A percentile compares a stretch with the other conserved stretches of the same genome.
Evolutionary conservation across 2,888 invertebrate genomes (phyloP).

Genomic region (Dysmachus trigonus): DNA sequence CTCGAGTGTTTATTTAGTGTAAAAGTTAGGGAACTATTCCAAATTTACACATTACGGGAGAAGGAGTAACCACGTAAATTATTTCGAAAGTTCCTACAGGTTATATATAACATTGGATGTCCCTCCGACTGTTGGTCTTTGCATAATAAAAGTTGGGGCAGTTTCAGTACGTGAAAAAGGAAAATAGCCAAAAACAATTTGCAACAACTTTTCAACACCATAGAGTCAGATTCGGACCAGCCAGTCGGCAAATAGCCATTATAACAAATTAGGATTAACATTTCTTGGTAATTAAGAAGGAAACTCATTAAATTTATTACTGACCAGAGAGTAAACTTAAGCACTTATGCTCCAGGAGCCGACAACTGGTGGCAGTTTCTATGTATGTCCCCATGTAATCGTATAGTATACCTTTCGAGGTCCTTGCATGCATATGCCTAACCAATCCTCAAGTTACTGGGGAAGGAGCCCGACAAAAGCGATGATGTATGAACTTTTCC

Average conservation of each 20-base stretch:
- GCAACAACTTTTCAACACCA: constrained; percentile 23
- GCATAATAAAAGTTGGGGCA: not conserved
- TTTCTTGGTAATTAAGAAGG: constrained; percentile 49
- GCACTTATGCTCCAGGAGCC: constrained; percentile 41
- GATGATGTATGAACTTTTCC: constrained; percentile 50
- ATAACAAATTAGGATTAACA: constrained; percentile 50
- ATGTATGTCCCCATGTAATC: not conserved
- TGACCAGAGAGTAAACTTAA: constrained; percentile 49
- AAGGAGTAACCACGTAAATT: not conserved
- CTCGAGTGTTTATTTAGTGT: not conserved
- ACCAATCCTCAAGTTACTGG: not conserved
- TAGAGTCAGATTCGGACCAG: not conserved
- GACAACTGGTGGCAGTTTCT: not conserved
- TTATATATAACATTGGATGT: not conserved
- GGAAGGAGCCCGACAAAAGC: constrained; percentile 32
- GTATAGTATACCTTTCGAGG: not conserved
- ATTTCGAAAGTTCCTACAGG: not conserved
- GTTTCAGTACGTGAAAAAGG: not conserved
- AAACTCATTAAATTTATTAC: constrained; percentile 50
- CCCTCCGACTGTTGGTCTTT: not conserved
- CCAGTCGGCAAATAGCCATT: constrained; percentile 46
- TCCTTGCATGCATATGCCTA: not conserved
- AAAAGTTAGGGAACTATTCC: not conserved
- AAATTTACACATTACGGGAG: not conserved
- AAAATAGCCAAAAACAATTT: constrained; percentile 7